Evolutionary conservation across 2,797 vertebrate species (phyloP), one percentile per base, ranked within the genome.

Genomic region (Ctenosaura bakeri): DNA sequence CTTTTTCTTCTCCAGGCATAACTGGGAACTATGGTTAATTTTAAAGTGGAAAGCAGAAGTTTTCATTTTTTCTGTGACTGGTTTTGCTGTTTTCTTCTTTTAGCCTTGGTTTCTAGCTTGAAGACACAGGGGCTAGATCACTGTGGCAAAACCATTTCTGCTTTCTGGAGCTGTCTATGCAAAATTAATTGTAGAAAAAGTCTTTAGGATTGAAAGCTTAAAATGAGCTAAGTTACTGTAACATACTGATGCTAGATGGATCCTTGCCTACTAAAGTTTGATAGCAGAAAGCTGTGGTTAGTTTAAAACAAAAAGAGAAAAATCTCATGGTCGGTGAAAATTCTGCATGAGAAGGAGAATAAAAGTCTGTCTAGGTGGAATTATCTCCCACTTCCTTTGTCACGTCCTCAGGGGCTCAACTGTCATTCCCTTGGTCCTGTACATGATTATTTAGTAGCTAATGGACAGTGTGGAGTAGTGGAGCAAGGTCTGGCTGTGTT

Each of bases 141-240:
- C 38, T 73, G 59, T 0, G 90, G 12, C 77, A 92, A 69, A 89
- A 89, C 69, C 0, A 96, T 95, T 94, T 95, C 90, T 93, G 2
- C 89, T 92, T 85, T 95, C 94, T 26, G 94, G 92, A 95, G 93
- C 98, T 26, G 97, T 99, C 86, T 98, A 99, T 89, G 98, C 98
- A 46, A 99, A 98, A 95, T 99, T 98, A 98, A 95, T 99, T 82
- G 98, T 99, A 29, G 98, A 99, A 77, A 98, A 96, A 95, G 99
- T 99, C 0, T 98, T 99, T 71, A 98, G 99, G 71, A 99, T 98
- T 88, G 98, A 99, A 94, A 99, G 98, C 90, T 82, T 64, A 99
- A 98, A 94, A 99, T 98, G 0, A 98, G 98, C 20, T 99, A 99
- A 98, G 98, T 99, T 90, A 97, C 98, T 95, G 98, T 98, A 16